These are phyloP conservation scores for Eupsilia transversa DNA, from an alignment of 2,888 invertebrate species.

Conservation along the genomic window DNA sequence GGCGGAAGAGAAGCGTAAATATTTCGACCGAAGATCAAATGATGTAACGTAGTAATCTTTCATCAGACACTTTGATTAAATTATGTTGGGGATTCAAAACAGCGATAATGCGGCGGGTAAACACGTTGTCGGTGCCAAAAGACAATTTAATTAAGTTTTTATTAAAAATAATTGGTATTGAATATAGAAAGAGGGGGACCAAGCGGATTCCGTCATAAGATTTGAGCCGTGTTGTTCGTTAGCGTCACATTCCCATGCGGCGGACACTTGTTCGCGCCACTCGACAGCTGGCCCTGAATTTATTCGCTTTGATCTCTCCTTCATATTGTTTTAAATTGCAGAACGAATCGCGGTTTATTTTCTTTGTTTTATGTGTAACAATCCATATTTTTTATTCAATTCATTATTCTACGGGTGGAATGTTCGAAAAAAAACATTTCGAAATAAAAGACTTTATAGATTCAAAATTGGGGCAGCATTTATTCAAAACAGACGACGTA, in stretches of 20 bases:
- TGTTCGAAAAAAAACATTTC: conserved; percentile 3
- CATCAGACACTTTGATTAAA: conserved; percentile 58
- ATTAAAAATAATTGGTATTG: conserved; percentile 60
- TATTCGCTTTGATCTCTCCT: conserved; percentile 63
- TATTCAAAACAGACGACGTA: neutral
- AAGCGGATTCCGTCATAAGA: conserved; percentile 40
- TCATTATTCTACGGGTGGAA: neutral
- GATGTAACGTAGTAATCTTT: conserved; percentile 49
- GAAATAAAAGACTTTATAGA: neutral
- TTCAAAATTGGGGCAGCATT: conserved; percentile 8
- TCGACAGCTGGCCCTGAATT: conserved; percentile 39
- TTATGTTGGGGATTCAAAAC: conserved; percentile 55
- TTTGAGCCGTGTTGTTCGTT: conserved; percentile 54
- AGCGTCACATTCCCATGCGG: conserved; percentile 54
- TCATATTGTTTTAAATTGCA: conserved; percentile 61
- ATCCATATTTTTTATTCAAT: conserved; percentile 17
- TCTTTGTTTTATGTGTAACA: conserved; percentile 14
- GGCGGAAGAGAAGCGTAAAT: conserved; percentile 47
- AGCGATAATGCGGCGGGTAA: conserved; percentile 46
- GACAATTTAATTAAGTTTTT: conserved; percentile 62
- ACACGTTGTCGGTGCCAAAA: conserved; percentile 63
- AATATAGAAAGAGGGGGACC: conserved; percentile 52
- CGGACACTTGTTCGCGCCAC: conserved; percentile 59
- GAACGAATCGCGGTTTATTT: conserved; percentile 40
- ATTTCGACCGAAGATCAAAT: conserved; percentile 58